Base-by-base conservation (phyloP, 2,888 invertebrate species). In the Syritta pipiens region DNA sequence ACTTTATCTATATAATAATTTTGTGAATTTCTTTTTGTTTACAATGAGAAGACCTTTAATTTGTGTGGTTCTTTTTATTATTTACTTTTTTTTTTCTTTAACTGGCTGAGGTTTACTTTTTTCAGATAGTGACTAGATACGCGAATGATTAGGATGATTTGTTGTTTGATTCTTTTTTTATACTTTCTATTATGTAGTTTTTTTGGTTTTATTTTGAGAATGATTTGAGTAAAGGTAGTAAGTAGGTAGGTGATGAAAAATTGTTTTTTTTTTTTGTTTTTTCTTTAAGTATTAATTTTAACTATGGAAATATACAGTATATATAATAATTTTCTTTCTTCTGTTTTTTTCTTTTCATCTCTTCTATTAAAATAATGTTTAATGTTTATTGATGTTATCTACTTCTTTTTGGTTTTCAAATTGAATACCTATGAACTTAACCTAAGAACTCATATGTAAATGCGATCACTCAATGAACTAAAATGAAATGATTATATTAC, bases 251-350 rank as follows among this genome's bases (percentile, higher is more conserved):
- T 79, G 74, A 79, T 79, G 74, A 79, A 62, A 57, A 49, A 48
- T 32, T 26, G 44, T 37, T 30, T 49, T 24, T n/a, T 60, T 20
- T 71, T 30, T 7, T 12, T 44, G 6, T 55, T 60, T 63, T 48
- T 35, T 53, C 32, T 74, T 53, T 14, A 49, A 68, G 62, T 67
- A 62, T 74, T 79, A 79, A 57, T 79, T 72, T 72, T 60, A 67
- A 74, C 79, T 79, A 79, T 79, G 79, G 74, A 79, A 79, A 74
- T 79, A 74, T 74, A 79, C 67, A 79, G 72, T 74, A 67, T 72
- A 67, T 79, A 62, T 74, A 57, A 67, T 67, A 59, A 57, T 77
- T 42, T 53, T n/a, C n/a, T n/a, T n/a, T n/a, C n/a, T n/a, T n/a
- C n/a, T n/a, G n/a, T n/a, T n/a, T n/a, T n/a, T n/a, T 44, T 77